Evolutionary conservation across 2,888 invertebrate species (phyloP).

Genomic region (Glyphotaelius pellucidus): DNA sequence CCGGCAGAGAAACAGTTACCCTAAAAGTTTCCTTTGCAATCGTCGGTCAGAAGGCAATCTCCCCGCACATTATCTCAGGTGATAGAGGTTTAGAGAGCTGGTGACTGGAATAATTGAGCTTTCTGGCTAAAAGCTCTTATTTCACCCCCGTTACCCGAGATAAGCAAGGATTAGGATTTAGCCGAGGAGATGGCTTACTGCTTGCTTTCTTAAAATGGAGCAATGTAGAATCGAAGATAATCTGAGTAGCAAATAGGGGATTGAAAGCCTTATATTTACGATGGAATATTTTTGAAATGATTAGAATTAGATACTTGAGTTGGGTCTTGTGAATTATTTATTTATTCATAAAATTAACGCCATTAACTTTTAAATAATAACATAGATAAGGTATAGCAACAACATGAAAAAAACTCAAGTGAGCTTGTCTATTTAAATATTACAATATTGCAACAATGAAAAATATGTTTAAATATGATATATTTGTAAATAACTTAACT

Average conservation of each 20-base stretch:
- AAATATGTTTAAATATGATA: too few relatives aligned
- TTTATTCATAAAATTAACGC: too few relatives aligned
- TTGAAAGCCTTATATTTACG: neutral
- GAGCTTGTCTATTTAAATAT: too few relatives aligned
- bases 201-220: neutral
- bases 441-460: too few relatives aligned
- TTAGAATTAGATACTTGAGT: too few relatives aligned
- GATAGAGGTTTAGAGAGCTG: neutral
- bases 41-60: neutral
- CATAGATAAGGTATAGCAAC: too few relatives aligned
- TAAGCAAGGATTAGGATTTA: neutral
- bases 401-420: too few relatives aligned
- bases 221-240: neutral
- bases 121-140: neutral
- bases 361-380: too few relatives aligned
- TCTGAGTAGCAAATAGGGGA: neutral
- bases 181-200: neutral
- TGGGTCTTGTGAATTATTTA: too few relatives aligned
- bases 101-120: neutral
- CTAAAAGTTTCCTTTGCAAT: neutral
- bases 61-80: neutral
- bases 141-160: neutral
- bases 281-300: neutral
- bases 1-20: neutral
- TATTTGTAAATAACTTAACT: too few relatives aligned